A percentile compares a stretch with the other conserved stretches of the same genome.
phyloP scores from a whole-genome alignment of 2,888 invertebrate genomes.

The Agapostemon virescens region DNA sequence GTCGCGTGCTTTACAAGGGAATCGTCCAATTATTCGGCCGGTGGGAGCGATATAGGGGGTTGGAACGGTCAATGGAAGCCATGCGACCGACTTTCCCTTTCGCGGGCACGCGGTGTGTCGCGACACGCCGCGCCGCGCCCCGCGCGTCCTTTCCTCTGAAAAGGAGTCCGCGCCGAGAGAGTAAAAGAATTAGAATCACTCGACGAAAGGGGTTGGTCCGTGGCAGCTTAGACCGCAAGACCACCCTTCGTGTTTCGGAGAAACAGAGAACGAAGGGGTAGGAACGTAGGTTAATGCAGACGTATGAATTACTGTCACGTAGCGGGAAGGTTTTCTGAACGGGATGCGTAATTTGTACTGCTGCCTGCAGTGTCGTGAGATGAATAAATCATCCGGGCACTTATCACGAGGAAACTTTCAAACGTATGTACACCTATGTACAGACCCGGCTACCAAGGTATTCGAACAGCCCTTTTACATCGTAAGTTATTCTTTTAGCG shows the following conservation, averaged over 20 bases:
- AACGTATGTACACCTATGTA: slow-evolving; percentile 33
- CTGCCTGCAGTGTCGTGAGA: slow-evolving; percentile 65
- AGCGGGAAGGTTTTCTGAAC: slow-evolving; percentile 67
- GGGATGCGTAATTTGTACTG: slow-evolving; percentile 69
- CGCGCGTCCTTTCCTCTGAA: background rate
- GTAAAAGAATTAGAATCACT: slow-evolving; percentile 47
- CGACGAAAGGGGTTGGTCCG: background rate
- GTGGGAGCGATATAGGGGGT: background rate
- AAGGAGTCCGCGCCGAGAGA: slow-evolving; percentile 10
- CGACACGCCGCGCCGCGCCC: background rate
- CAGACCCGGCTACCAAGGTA: background rate
- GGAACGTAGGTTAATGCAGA: slow-evolving; percentile 61
- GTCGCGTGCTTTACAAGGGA: background rate
- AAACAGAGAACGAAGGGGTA: slow-evolving; percentile 30
- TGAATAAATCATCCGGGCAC: slow-evolving; percentile 68
- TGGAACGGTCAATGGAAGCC: background rate
- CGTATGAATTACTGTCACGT: slow-evolving; percentile 70
- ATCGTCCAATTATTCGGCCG: slow-evolving; percentile 26
- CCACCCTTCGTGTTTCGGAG: slow-evolving; percentile 18
- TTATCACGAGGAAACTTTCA: slow-evolving; percentile 67
- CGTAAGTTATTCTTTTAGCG: too few relatives aligned
- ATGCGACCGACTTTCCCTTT: slow-evolving; percentile 35
- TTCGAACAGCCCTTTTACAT: too few relatives aligned
- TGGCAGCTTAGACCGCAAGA: background rate
- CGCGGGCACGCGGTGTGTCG: background rate